Percentiles rank a stretch among this genome's conserved stretches.
These are phyloP conservation scores for Felis chaus DNA, from an alignment of 2,113 vertebrate species.

Conservation along the genomic window DNA sequence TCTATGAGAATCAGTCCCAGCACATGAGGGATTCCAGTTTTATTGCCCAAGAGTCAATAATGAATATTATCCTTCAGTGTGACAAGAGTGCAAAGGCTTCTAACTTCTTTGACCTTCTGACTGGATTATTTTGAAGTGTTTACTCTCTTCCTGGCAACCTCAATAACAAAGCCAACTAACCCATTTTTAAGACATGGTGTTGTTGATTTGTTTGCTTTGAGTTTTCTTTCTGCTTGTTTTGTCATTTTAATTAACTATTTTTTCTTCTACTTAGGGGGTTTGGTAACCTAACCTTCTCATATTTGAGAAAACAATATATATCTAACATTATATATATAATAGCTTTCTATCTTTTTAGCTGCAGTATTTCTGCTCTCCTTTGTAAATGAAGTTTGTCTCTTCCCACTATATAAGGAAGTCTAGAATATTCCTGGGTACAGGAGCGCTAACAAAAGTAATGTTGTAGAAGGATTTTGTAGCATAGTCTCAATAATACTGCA, in stretches of 20 bases:
- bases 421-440: not conserved
- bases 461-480: not conserved
- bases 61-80: constrained; percentile 58
- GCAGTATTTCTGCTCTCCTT: not conserved
- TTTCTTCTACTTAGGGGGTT: not conserved
- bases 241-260: not conserved
- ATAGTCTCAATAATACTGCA: not conserved
- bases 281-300: not conserved
- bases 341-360: not conserved
- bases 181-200: not conserved
- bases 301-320: not conserved
- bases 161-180: constrained; percentile 19
- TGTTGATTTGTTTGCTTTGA: constrained; percentile 28
- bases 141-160: not conserved
- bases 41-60: constrained; percentile 50
- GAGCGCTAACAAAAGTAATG: not conserved
- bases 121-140: constrained; percentile 43
- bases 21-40: constrained; percentile 23
- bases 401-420: not conserved
- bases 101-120: constrained; percentile 42
- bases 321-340: not conserved
- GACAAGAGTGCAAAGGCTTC: constrained; percentile 13
- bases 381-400: not conserved
- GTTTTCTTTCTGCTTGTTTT: constrained; percentile 12
- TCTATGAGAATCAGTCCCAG: constrained; percentile 33